Evolutionary conservation across 2,113 vertebrate species (phyloP), one percentile per base, ranked within the genome.

Genomic region (Leptobrachium leishanense): DNA sequence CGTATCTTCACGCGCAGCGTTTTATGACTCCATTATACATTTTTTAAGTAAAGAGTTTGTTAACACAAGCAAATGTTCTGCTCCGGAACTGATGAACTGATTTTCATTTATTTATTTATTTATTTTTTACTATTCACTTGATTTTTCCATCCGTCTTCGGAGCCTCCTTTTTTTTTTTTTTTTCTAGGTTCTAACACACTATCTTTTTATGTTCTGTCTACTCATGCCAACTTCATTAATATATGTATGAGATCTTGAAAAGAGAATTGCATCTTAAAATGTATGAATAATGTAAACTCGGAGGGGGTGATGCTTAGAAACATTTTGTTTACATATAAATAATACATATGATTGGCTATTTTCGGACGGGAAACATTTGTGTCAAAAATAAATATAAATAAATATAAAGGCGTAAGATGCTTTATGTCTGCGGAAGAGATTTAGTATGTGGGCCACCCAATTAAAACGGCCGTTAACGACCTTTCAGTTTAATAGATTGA

Each of bases 281-380:
- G 63, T 79, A 79, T 79, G 77, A 79, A 79, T 79, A 79, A 79
- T 79, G 77, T 79, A 79, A 79, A 79, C 77, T 74, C 63, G 57
- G 74, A 64, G 62, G 70, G 71, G 68, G 57, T 44, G 62, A 73
- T 74, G 77, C 71, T 79, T 73, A 79, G 70, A 79, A 62, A 79
- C 77, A 79, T 79, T 79, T 79, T 79, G 77, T 79, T 79, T 79
- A 79, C 77, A 79, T 79, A 79, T 79, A 66, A 79, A 79, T 79
- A 79, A 79, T 74, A 79, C 42, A 74, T 79, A 40, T 54, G 6
- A 68, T 43, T 74, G 20, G 15, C 70, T 79, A 79, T 79, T 68
- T 79, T 79, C 55, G 12, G 70, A 41, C 11, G 57, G 68, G 54
- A 74, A 66, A 67, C 70, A 57, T 46, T 43, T 42, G 72, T 31